phyloP scores from a whole-genome alignment of 2,113 vertebrate genomes.

The Fregetta grallaria region DNA sequence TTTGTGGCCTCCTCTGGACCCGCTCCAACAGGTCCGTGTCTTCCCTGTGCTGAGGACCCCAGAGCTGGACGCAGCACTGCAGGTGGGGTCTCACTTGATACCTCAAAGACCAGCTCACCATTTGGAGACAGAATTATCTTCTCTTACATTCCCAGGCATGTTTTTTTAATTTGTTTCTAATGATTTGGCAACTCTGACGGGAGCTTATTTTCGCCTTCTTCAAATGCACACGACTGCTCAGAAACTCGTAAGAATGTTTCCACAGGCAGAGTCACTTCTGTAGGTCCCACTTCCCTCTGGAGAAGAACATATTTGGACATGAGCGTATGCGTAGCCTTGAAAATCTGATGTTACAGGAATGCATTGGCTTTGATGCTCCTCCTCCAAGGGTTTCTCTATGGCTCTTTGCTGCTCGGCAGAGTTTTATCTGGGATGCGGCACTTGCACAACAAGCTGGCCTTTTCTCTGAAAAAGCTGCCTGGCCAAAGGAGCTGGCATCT shows the following conservation, averaged over 20 bases:
- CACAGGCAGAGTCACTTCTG: slow-evolving; percentile 14
- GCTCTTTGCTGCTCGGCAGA: background rate
- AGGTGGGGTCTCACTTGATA: background rate
- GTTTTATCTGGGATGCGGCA: background rate
- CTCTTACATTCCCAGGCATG: background rate
- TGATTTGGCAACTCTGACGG: background rate
- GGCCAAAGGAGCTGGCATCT: slow-evolving; percentile 47
- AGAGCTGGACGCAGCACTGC: background rate
- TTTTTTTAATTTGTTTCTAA: background rate
- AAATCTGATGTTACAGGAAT: background rate
- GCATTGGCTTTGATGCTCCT: background rate
- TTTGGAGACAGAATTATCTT: background rate
- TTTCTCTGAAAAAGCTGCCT: slow-evolving; percentile 2
- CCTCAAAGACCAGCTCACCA: background rate
- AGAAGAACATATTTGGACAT: background rate
- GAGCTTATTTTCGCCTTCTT: background rate
- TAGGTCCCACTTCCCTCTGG: background rate
- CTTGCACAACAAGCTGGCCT: slow-evolving; percentile 16
- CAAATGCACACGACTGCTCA: background rate
- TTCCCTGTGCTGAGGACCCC: background rate
- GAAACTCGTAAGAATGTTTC: background rate
- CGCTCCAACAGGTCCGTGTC: background rate
- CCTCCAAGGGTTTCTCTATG: background rate
- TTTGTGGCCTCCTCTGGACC: background rate
- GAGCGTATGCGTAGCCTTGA: background rate